Evolutionary conservation across 2,113 vertebrate genomes (phyloP).

Genomic region (Oreochromis spilurus): DNA sequence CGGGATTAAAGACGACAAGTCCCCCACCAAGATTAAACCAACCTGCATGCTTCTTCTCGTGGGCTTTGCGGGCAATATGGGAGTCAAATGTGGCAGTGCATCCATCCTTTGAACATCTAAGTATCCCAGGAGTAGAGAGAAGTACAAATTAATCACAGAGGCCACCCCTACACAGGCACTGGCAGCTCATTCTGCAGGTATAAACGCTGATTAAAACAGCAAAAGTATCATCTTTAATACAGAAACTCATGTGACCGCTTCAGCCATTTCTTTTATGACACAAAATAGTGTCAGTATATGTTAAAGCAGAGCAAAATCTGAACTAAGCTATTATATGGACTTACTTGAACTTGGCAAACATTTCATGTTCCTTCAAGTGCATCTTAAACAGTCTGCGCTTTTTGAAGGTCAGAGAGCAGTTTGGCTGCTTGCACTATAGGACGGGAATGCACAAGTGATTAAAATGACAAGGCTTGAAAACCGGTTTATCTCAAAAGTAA

Average conservation of each 20-base stretch:
- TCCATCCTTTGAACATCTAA: slow-evolving; percentile 64
- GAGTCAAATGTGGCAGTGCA: slow-evolving; percentile 66
- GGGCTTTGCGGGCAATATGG: slow-evolving; percentile 58
- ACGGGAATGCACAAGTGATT: background rate
- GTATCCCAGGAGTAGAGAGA: background rate
- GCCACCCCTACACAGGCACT: background rate
- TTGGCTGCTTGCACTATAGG: slow-evolving; percentile 57
- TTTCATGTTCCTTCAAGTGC: slow-evolving; percentile 58
- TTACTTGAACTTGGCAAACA: slow-evolving; percentile 57
- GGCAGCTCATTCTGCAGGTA: background rate
- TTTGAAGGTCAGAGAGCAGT: slow-evolving; percentile 65
- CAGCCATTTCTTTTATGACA: background rate
- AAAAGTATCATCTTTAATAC: too few species aligned
- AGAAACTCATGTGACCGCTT: background rate
- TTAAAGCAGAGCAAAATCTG: background rate
- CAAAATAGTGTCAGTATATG: background rate
- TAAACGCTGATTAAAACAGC: background rate
- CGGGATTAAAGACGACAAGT: background rate
- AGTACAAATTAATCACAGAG: background rate
- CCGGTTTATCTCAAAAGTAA: background rate
- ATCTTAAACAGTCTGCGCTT: slow-evolving; percentile 65
- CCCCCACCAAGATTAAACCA: background rate
- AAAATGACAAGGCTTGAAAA: background rate
- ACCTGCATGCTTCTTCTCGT: slow-evolving; percentile 76
- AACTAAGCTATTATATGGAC: background rate